Base-by-base conservation (phyloP, 2,113 vertebrate species). In the Ictalurus punctatus region DNA sequence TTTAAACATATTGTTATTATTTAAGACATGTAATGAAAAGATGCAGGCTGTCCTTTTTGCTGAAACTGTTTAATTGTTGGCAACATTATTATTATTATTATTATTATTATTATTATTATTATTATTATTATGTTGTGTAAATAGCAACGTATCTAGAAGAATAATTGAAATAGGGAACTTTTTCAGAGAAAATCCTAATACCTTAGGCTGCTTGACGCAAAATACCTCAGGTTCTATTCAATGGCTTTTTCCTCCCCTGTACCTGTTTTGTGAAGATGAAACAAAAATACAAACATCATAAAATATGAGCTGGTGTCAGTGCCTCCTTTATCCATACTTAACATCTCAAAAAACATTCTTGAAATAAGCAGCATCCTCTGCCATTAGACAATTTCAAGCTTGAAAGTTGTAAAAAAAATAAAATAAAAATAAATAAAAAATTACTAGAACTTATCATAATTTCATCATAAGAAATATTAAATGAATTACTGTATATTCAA, bases 191-290 rank as follows among this genome's bases (percentile, higher is more conserved):
- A 94, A 94, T 96, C 95, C 95, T 94, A 94, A 95, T 94, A 96
- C 94, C 94, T 96, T 96, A 95, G 96, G 96, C 95, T 96, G 96
- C 95, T 96, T 96, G 95, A 96, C 88, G 95, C 95, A 96, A 96
- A 96, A 96, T 96, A 96, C 96, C 96, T 96, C 96, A 96, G 96
- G 95, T 96, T 96, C 94, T 94, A 95, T 95, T 95, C 94, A 95
- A 96, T 96, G 94, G 95, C 95, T 96, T 96, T 91, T 96, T 95
- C 94, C 95, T 94, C 95, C 94, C 94, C 95, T 95, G 95, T 96
- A 95, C 94, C 95, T 95, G 95, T 96, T 96, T 96, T 96, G 95
- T 96, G 95, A 95, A 95, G 95, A 96, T 95, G 95, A 96, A 91
- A 95, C 93, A 94, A 95, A 95, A 96, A 96, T 96, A 96, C 94